A percentile compares a stretch with the other conserved stretches of the same genome.
Conservation (phyloP, 2,797 vertebrate genomes). For the Karalla daura region DNA sequence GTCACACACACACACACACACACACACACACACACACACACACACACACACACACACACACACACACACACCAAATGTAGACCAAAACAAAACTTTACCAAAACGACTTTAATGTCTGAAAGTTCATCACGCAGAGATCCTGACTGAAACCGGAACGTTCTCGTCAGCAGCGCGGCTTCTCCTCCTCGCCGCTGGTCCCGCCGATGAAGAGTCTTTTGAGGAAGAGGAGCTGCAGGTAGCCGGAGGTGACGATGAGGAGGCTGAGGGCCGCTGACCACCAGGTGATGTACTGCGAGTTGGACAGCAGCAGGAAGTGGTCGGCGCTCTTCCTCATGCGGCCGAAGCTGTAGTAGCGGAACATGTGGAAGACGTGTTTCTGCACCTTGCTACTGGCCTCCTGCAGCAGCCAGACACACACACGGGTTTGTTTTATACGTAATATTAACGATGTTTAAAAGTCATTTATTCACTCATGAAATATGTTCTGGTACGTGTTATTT, state of each 20-base stretch:
- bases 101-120: too few relatives aligned
- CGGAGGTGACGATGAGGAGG: conserved; percentile 87
- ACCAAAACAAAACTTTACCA: too few relatives aligned
- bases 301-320: conserved; percentile 88
- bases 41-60: too few relatives aligned
- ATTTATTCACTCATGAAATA: too few relatives aligned
- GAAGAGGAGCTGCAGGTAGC: conserved; percentile 91
- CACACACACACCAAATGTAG: too few relatives aligned
- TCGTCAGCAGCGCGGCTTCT: conserved; percentile 87
- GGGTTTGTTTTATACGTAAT: too few relatives aligned
- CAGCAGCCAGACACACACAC: neutral
- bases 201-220: conserved; percentile 89
- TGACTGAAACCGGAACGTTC: too few relatives aligned
- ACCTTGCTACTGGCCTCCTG: conserved; percentile 85
- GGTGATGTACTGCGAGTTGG: conserved; percentile 89
- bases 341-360: conserved; percentile 92
- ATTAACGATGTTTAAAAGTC: too few relatives aligned
- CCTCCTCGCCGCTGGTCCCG: conserved; percentile 58
- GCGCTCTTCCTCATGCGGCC: conserved; percentile 87
- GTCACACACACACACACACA: too few relatives aligned
- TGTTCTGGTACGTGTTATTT: too few relatives aligned
- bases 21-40: too few relatives aligned
- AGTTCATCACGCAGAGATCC: too few relatives aligned
- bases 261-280: conserved; percentile 90
- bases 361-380: conserved; percentile 88